Conservation (phyloP, 2,113 vertebrate genomes). For the Hypanus sabinus region DNA sequence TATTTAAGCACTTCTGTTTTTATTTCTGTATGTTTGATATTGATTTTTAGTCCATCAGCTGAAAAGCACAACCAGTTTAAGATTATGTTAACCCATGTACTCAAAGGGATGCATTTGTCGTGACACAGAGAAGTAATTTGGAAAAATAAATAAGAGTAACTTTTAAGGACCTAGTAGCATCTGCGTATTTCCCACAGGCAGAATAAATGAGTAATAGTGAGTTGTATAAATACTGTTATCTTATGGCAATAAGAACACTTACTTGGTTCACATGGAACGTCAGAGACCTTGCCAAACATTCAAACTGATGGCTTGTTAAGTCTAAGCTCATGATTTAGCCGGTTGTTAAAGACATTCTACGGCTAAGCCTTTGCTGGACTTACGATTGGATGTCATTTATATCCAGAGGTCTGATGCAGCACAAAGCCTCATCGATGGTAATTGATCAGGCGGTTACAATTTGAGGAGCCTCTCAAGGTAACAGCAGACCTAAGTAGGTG, state of each 20-base stretch:
- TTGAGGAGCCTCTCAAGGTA: too few relatives aligned
- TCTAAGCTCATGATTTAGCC: too few relatives aligned
- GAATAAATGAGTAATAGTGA: background rate
- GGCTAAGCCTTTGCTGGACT: too few relatives aligned
- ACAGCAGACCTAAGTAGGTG: too few relatives aligned
- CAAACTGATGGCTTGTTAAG: too few relatives aligned
- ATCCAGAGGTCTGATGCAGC: too few relatives aligned
- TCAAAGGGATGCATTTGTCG: background rate
- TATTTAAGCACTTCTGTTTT: background rate
- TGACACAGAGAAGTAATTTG: background rate
- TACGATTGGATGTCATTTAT: too few relatives aligned
- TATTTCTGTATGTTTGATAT: background rate
- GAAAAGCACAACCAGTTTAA: background rate
- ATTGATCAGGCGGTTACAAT: too few relatives aligned
- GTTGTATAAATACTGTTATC: background rate
- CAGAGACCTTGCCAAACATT: too few relatives aligned
- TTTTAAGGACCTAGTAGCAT: background rate
- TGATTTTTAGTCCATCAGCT: background rate
- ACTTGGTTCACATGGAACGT: background rate
- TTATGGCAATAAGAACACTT: background rate
- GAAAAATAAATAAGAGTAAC: background rate
- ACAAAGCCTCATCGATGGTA: too few relatives aligned
- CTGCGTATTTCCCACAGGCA: constrained; percentile 7
- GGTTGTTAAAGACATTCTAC: too few relatives aligned
- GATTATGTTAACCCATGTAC: background rate